A percentile compares a stretch with the other conserved stretches of the same genome.
These are phyloP conservation scores for Rhadinocentrus ornatus DNA, from an alignment of 2,797 vertebrate genomes.

Conservation along the genomic window DNA sequence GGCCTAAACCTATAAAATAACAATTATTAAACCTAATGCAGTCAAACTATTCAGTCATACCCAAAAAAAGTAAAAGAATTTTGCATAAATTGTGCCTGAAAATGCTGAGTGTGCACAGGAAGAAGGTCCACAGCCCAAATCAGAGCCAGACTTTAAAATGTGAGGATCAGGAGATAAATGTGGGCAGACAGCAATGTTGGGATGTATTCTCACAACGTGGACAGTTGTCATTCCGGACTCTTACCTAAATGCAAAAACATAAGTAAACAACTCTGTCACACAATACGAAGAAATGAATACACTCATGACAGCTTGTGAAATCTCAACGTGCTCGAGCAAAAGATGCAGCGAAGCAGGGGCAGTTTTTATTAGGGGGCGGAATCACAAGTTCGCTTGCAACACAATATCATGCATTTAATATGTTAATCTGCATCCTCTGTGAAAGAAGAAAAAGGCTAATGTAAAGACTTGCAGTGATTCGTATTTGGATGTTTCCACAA, in stretches of 20 bases:
- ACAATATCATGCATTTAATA: too few species aligned
- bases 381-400: too few species aligned
- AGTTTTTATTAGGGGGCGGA: too few species aligned
- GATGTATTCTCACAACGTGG: neutral
- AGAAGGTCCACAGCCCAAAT: neutral
- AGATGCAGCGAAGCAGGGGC: too few species aligned
- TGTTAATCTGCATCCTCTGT: too few species aligned
- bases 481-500: neutral
- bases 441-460: neutral
- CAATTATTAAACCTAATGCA: neutral
- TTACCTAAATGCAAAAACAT: neutral
- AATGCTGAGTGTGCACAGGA: neutral
- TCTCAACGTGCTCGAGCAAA: too few species aligned
- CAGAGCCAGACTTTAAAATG: neutral
- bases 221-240: neutral
- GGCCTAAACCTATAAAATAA: neutral
- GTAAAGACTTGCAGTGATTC: neutral
- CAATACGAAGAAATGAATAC: neutral
- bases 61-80: too few species aligned
- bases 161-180: conserved; percentile 5
- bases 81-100: neutral
- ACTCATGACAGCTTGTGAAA: neutral
- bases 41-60: neutral
- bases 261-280: neutral
- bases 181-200: neutral